Conservation (phyloP, 2,888 invertebrate species). For the Amitus sp. region DNA sequence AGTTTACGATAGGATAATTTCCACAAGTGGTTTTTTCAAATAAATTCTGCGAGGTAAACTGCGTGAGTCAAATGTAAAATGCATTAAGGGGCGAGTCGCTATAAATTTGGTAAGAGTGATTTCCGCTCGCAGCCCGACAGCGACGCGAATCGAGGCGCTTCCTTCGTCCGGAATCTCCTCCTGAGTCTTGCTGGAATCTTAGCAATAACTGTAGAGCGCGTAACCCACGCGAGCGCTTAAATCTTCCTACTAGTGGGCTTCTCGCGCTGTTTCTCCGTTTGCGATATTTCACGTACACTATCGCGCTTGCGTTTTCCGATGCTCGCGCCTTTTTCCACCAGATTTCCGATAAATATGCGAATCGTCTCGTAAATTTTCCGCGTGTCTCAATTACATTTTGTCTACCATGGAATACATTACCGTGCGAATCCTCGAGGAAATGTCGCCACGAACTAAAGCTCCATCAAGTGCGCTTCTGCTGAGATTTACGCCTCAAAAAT, state of each 20-base stretch:
- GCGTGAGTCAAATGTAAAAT: slow-evolving; percentile 27
- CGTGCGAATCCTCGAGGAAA: no score
- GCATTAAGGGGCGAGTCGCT: slow-evolving; percentile 23
- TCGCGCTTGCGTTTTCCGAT: slow-evolving; percentile 32
- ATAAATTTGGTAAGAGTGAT: slow-evolving; percentile 44
- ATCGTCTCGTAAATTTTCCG: slow-evolving; percentile 12
- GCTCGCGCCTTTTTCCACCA: slow-evolving; percentile 30
- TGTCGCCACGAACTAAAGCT: no score
- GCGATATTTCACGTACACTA: slow-evolving; percentile 35
- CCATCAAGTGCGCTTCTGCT: no score
- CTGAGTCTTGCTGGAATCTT: slow-evolving; percentile 43
- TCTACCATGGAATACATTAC: no score
- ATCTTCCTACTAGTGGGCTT: slow-evolving; percentile 48
- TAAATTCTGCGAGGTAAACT: slow-evolving; percentile 32
- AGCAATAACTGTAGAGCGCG: slow-evolving; percentile 38
- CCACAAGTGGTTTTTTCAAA: no score
- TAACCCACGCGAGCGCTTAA: slow-evolving; percentile 36
- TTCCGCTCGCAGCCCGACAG: slow-evolving; percentile 39
- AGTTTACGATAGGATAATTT: no score
- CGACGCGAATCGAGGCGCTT: slow-evolving; percentile 42
- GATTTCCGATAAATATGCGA: slow-evolving; percentile 24
- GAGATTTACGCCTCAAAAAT: no score
- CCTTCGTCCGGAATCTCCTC: slow-evolving; percentile 30
- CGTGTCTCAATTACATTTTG: background rate
- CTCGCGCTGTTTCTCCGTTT: slow-evolving; percentile 25